Evolutionary conservation across 1,140 invertebrate species (phyloP), one percentile per base, ranked within the genome.

Genomic region (Lepidostoma basale): DNA sequence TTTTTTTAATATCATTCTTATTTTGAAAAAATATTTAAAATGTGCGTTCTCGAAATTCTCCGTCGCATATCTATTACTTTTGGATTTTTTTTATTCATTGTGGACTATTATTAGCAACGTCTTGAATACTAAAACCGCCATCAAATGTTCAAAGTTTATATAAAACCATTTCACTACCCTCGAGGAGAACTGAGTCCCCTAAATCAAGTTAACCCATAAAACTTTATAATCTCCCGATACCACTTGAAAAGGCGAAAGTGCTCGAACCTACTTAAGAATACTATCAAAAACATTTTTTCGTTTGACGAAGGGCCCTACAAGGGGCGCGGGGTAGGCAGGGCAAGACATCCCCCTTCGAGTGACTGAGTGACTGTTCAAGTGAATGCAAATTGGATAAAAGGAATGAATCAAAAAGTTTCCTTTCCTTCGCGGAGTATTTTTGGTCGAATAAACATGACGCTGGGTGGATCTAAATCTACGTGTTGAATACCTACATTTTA

Each of bases 331-430:
- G 33, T 39, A 30, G 42, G 26, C 23, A 36, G 30, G 25, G 54
- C 23, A 44, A 47, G 49, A n/a, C 28, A 23, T 28, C 47, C 62
- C 70, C 70, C 67, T 63, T 23, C 70, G 58, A 72, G 56, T 72
- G 70, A 72, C 70, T 72, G 66, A 69, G 62, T 67, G 70, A 69
- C 70, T 72, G 70, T 62, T 72, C 70, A 66, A 72, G 70, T 69
- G 67, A 72, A 72, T 72, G 70, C 70, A 72, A 72, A 72, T 72
- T 72, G 70, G 63, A 72, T 72, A 69, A 72, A 72, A 72, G 66
- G 70, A 72, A 72, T 68, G 67, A 72, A 72, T 72, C 70, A 62
- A 69, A 72, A 72, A 72, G 67, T 72, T 72, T 69, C 42, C 67
- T 68, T 72, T 68, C 20, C 52, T 68, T 12, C 39, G 26, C 70